Conservation (phyloP, 92 coral and sea anemone genomes). For the Bergia puertoricense region DNA sequence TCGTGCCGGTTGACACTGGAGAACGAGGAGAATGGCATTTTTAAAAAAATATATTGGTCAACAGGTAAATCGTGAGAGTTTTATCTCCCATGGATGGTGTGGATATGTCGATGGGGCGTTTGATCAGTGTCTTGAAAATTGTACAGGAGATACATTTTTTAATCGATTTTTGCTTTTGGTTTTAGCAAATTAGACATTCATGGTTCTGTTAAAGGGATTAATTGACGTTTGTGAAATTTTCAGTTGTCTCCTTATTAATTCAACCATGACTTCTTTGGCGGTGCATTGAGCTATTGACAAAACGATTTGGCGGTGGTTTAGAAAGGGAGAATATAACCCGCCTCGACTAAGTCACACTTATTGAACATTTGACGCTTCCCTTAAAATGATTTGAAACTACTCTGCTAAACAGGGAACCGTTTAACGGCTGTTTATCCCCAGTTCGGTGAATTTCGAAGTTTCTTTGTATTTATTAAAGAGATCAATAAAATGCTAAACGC, state of each 20-base stretch:
- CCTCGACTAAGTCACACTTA: background rate
- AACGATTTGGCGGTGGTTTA: slow-evolving; percentile 40
- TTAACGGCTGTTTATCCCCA: background rate
- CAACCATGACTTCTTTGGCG: slow-evolving; percentile 22
- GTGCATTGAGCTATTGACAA: slow-evolving; percentile 30
- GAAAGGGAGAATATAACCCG: background rate
- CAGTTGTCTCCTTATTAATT: slow-evolving; percentile 27
- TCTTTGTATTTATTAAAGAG: slow-evolving; percentile 48
- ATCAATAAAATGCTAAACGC: slow-evolving; percentile 60
- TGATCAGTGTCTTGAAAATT: background rate
- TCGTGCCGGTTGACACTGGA: background rate
- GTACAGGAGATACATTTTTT: slow-evolving; percentile 2
- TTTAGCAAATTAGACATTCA: slow-evolving; percentile 31
- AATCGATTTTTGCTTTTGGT: slow-evolving; percentile 16
- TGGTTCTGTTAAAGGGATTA: slow-evolving; percentile 30
- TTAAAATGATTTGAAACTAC: background rate
- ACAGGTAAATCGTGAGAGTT: background rate
- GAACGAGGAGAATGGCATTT: background rate
- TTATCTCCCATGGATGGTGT: background rate
- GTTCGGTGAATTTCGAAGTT: background rate
- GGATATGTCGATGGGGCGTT: background rate
- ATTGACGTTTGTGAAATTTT: slow-evolving; percentile 32
- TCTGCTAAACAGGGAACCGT: background rate
- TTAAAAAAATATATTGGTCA: no score
- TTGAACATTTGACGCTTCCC: background rate